Evolutionary conservation across 2,888 invertebrate genomes (phyloP), one percentile per base, ranked within the genome.

Genomic region (Bunonema sp.): DNA sequence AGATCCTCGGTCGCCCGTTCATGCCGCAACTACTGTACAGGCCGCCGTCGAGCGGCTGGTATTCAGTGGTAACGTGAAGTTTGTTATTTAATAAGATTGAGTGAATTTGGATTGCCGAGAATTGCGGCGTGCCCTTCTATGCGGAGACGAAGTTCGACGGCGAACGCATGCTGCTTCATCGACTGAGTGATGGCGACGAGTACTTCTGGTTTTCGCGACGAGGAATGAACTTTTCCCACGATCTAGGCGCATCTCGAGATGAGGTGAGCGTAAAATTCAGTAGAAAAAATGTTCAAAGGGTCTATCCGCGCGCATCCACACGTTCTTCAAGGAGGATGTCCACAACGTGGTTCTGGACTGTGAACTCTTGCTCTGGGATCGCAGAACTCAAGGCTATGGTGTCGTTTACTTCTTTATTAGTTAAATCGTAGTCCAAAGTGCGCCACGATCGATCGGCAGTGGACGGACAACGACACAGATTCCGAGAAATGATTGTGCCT

Each of bases 141-240:
- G 19, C 54, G 18, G 57, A 53, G 34, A 34, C 41, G 22, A 53
- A 53, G 33, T 53, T 34, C 36, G 53, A 53, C 26, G 53, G 53
- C 19, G 53, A 53, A 21, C 54, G 54, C 36, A 40, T 53, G 15
- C 29, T 56, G 5, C 34, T 53, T 4, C 53, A 53, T 30, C 22
- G 24, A 15, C n/a, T n/a, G n/a, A n/a, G n/a, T n/a, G 20, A 30
- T 18, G 16, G 36, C 15, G 34, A 34, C 21, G 35, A n/a, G n/a
- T 52, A 52, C 37, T 38, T 37, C 21, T 53, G 46, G 28, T 57
- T 44, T 23, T 48, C 52, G 15, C 35, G 53, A 15, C 49, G 50
- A 10, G 44, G 50, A 5, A 28, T 35, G 18, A 53, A 53, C 36
- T 57, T 50, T 32, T 41, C 46, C 3, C 21, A 46, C 3, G 30